Base-by-base conservation (phyloP, 2,113 vertebrate species). In the Nesogale talazaci region DNA sequence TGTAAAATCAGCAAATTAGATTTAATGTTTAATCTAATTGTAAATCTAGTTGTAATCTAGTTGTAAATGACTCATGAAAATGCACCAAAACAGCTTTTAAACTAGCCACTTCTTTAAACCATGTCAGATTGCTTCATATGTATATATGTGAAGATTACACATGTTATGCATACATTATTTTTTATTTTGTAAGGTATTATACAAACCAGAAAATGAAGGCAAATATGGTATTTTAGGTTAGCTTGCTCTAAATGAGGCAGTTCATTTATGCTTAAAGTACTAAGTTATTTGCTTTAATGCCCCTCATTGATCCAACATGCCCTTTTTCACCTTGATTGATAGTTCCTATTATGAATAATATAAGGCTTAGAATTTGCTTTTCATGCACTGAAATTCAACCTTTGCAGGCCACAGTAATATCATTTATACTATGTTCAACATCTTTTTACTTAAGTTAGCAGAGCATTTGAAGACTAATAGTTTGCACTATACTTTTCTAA, bases 21-120 rank as follows among this genome's bases (percentile, higher is more conserved):
- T 95, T 86, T 93, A 77, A 65, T 92, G 75, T 93, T 95, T 36
- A 96, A 97, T 86, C n/a, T n/a, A n/a, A n/a, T n/a, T n/a, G n/a
- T n/a, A n/a, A n/a, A n/a, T n/a, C n/a, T n/a, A n/a, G n/a, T n/a
- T n/a, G n/a, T n/a, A n/a, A n/a, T 56, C 59, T 74, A 89, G 82
- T 92, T 23, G 38, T 67, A 95, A 96, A 88, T 76, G 2, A 77
- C 89, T 96, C 38, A 17, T 22, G 85, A 93, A 95, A 88, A 86
- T 29, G 34, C n/a, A 84, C 75, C 72, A 90, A 94, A 95, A 87
- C 29, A 69, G 61, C 36, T 94, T 91, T 89, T 19, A 88, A 84
- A 83, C 23, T 65, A 92, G 78, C 27, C 25, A 36, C 22, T 87
- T 88, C 17, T 61, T 29, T 22, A 84, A 34, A 12, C 80, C 61